Base-by-base conservation (phyloP, 2,113 vertebrate species). In the Chaetura pelagica region DNA sequence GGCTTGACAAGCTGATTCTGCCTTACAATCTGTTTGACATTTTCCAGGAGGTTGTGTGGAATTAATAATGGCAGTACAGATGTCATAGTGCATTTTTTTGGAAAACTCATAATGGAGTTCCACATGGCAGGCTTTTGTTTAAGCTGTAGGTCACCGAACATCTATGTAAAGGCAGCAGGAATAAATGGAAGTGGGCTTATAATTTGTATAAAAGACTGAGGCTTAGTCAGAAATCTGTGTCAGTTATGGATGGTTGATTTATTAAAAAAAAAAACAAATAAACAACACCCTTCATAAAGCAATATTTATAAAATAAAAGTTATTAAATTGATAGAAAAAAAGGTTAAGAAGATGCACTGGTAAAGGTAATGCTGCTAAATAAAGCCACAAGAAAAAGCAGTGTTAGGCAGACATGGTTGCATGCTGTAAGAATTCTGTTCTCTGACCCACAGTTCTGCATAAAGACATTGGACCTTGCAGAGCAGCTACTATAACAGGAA, bases 391-490 rank as follows among this genome's bases (percentile, higher is more conserved):
- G 44, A 67, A 64, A 40, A 87, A 72, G 9, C 6, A 38, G 4
- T 8, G 23, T 64, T 44, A 35, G 12, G 54, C 54, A 67, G 46
- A 44, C 10, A 30, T 73, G 15, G 14, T 66, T 93, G 81, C 76
- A 19, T 57, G 40, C 46, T 72, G 32, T 89, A 54, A 92, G 55
- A 81, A 34, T 93, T 88, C 83, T 92, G 24, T 98, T 94, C 81
- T 98, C 68, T 87, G 58, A 90, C 94, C 96, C 81, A 90, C 98
- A 99, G 99, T 99, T 79, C 98, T 99, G 87, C 99, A 99, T 97
- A 99, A 99, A 97, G 99, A 99, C 97, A 99, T 99, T 92, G 99
- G 99, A 88, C 99, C 99, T 59, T 99, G 99, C 97, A 98, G 99
- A 73, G 99, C 99, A 29, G 99, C 99, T 83, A 99, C 99, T 69